phyloP scores from a whole-genome alignment of 2,113 vertebrate genomes.

The Falcunculus frontatus region DNA sequence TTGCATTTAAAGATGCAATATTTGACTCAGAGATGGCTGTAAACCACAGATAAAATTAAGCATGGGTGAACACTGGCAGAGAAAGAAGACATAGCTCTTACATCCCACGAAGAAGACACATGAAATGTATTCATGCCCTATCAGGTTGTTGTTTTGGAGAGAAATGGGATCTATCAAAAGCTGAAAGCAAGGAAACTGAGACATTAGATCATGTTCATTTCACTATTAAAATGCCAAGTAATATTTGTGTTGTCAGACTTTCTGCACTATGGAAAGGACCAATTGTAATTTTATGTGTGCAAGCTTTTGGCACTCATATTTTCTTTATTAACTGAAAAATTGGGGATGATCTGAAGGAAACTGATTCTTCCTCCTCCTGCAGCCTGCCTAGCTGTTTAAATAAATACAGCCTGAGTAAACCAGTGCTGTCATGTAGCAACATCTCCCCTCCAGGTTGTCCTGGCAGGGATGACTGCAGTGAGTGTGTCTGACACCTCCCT shows the following conservation, averaged over 20 bases:
- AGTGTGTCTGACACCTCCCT: not conserved
- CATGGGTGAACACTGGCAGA: not conserved
- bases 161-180: not conserved
- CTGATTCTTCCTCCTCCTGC: not conserved
- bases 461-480: not conserved
- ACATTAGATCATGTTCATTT: not conserved
- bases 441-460: not conserved
- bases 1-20: not conserved
- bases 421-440: not conserved
- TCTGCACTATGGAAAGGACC: not conserved
- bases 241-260: not conserved
- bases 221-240: not conserved
- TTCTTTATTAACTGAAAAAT: not conserved
- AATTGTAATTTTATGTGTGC: not conserved
- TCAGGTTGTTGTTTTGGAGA: not conserved
- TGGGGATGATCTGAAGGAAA: not conserved
- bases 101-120: not conserved
- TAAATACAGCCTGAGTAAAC: not conserved
- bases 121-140: not conserved
- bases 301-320: not conserved
- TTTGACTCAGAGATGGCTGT: not conserved
- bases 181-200: not conserved
- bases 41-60: not conserved
- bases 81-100: not conserved
- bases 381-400: not conserved